Percentiles rank a stretch among this genome's conserved stretches.
These are phyloP conservation scores for Hestina assimilis DNA, from an alignment of 1,140 invertebrate genomes.

Conservation along the genomic window DNA sequence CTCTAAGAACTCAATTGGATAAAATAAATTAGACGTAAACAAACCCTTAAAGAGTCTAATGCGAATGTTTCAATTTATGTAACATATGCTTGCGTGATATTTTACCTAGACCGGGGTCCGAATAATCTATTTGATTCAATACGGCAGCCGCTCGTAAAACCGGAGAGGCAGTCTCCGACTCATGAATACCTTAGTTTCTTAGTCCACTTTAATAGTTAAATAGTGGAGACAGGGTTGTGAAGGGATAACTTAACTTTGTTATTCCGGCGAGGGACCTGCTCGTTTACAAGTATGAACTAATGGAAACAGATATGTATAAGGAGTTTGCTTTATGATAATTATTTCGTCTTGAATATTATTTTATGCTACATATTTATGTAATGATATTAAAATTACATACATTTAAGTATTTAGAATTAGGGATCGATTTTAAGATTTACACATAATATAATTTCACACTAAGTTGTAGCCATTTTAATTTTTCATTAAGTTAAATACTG, in stretches of 20 bases:
- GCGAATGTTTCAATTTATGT: conserved; percentile 50
- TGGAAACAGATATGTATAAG: conserved; percentile 13
- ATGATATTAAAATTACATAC: too few relatives aligned
- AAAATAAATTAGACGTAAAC: background rate
- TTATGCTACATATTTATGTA: background rate
- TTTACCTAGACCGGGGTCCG: conserved; percentile 43
- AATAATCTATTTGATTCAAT: conserved; percentile 61
- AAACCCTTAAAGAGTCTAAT: conserved; percentile 28
- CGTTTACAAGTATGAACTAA: conserved; percentile 11
- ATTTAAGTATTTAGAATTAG: too few relatives aligned
- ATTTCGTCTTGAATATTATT: background rate
- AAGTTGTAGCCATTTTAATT: too few relatives aligned
- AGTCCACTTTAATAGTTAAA: conserved; percentile 69
- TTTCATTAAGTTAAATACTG: too few relatives aligned
- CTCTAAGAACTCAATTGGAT: background rate
- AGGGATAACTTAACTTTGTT: conserved; percentile 38
- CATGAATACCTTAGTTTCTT: conserved; percentile 69
- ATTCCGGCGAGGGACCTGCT: conserved; percentile 17
- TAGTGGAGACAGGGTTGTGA: conserved; percentile 46
- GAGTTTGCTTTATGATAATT: conserved; percentile 7
- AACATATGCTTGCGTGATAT: conserved; percentile 53
- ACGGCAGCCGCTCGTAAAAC: conserved; percentile 62
- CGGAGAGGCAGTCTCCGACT: conserved; percentile 51
- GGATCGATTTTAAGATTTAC: too few relatives aligned
- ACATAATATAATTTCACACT: too few relatives aligned